These are phyloP conservation scores for Hydrozoanthus gracilis DNA, from an alignment of 92 coral and sea anemone species.

Conservation along the genomic window DNA sequence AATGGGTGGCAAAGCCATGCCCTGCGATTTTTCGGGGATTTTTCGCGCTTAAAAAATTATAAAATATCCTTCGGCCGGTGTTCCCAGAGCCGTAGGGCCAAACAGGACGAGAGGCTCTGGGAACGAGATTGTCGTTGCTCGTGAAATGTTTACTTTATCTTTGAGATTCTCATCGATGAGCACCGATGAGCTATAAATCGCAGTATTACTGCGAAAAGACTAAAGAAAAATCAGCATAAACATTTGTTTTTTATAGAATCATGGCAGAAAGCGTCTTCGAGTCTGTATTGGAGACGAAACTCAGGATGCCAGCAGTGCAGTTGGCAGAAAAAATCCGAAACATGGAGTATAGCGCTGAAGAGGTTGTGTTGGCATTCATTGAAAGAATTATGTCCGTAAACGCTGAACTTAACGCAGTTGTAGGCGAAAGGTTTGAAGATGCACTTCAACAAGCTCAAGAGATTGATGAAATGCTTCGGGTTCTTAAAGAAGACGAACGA, in stretches of 20 bases:
- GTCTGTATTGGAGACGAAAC: conserved; percentile 47
- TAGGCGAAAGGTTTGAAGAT: conserved; percentile 82
- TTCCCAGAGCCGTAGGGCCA: too few species aligned
- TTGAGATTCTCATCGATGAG: too few species aligned
- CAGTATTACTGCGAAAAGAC: too few species aligned
- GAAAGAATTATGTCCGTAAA: conserved; percentile 85
- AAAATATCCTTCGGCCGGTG: too few species aligned
- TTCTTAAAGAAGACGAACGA: conserved; percentile 61
- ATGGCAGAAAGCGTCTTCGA: conserved; percentile 49
- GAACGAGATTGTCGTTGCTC: too few species aligned
- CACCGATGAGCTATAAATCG: too few species aligned
- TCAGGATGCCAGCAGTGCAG: conserved; percentile 70
- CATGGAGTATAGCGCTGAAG: conserved; percentile 80
- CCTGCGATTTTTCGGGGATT: too few species aligned
- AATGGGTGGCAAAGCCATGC: too few species aligned
- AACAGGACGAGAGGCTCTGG: too few species aligned
- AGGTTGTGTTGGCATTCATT: conserved; percentile 71
- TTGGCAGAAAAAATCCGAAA: conserved; percentile 79
- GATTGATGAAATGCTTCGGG: conserved; percentile 76
- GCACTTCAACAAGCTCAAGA: conserved; percentile 87
- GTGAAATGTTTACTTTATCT: too few species aligned
- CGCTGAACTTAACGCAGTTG: conserved; percentile 82
- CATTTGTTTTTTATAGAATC: background rate
- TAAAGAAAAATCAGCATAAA: too few species aligned
- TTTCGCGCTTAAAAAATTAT: too few species aligned